phyloP scores from a whole-genome alignment of 2,113 vertebrate genomes.

The Ceyx melanurus region DNA sequence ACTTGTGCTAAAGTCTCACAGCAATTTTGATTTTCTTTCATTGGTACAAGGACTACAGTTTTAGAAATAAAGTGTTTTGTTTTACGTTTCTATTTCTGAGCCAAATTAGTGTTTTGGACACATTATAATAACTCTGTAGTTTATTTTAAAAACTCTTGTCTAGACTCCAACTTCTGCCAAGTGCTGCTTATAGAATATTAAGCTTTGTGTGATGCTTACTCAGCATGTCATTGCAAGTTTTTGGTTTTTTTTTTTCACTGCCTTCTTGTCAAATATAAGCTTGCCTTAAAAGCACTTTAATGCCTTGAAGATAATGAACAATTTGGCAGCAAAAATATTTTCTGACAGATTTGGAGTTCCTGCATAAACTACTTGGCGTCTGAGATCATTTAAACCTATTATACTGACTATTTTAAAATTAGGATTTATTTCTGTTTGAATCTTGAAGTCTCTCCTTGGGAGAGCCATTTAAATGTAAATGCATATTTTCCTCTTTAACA shows the following conservation, averaged over 20 bases:
- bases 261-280: constrained; percentile 25
- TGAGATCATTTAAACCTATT: constrained; percentile 5
- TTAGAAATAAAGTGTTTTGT: background rate
- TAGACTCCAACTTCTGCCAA: background rate
- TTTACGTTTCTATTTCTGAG: background rate
- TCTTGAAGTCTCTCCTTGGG: constrained; percentile 40
- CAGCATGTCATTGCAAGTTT: constrained; percentile 20
- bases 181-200: constrained; percentile 30
- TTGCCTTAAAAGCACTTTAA: constrained; percentile 55
- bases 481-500: constrained; percentile 37
- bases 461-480: constrained; percentile 40
- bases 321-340: constrained; percentile 51
- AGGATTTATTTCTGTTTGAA: constrained; percentile 50
- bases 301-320: constrained; percentile 47
- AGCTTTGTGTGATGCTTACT: background rate
- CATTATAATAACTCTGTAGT: background rate
- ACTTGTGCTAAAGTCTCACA: background rate
- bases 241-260: background rate
- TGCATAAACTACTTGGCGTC: background rate
- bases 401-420: constrained; percentile 28
- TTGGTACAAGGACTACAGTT: background rate
- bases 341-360: constrained; percentile 11
- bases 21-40: background rate
- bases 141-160: constrained; percentile 6
- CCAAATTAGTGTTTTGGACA: background rate